These are phyloP conservation scores for Drosophila peninsularis DNA, from an alignment of 2,888 invertebrate species.

Conservation along the genomic window DNA sequence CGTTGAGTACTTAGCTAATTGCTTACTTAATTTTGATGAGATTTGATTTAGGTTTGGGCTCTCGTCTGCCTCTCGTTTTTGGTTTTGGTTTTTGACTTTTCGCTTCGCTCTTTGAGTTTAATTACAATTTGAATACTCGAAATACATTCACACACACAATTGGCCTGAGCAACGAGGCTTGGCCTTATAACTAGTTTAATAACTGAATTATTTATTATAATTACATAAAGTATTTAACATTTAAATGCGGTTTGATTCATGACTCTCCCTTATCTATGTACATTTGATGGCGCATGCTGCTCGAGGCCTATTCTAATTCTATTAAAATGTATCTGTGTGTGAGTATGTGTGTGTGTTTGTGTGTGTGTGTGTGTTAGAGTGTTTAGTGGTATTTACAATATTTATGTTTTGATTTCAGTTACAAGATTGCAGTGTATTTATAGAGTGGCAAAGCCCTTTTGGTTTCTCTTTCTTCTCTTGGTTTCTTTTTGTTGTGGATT, in stretches of 20 bases:
- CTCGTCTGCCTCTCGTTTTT: constrained; percentile 1
- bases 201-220: constrained; percentile 50
- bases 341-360: constrained; percentile 11
- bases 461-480: constrained; percentile 6
- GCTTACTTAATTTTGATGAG: constrained; percentile 12
- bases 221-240: constrained; percentile 67
- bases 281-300: constrained; percentile 53
- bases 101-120: constrained; percentile 29
- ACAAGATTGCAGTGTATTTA: constrained; percentile 60
- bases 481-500: constrained; percentile 10
- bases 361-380: constrained; percentile 12
- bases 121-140: constrained; percentile 32
- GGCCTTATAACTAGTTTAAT: constrained; percentile 43
- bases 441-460: constrained; percentile 30
- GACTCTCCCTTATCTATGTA: constrained; percentile 72
- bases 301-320: constrained; percentile 23
- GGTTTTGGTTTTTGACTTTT: background rate
- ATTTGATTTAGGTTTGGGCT: constrained; percentile 18
- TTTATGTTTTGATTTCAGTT: constrained; percentile 71
- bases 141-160: constrained; percentile 29
- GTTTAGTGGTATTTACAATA: constrained; percentile 49
- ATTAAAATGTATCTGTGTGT: constrained; percentile 6
- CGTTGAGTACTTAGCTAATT: constrained; percentile 11
- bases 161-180: constrained; percentile 31
- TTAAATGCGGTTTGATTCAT: constrained; percentile 78